Evolutionary conservation across 2,113 vertebrate genomes (phyloP).

Genomic region (Eretmochelys imbricata): DNA sequence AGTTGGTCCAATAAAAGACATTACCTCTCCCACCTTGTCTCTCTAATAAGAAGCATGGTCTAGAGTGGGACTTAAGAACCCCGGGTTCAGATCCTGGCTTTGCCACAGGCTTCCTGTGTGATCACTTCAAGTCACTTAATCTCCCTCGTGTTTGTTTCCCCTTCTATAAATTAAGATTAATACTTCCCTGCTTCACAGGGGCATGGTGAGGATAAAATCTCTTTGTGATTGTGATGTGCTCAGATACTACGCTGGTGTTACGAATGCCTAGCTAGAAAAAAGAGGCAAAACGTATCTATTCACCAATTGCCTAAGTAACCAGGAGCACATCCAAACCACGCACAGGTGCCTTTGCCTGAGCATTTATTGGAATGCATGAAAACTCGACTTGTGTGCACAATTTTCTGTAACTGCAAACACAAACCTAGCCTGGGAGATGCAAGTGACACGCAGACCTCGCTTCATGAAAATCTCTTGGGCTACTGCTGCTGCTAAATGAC

Average conservation of each 20-base stretch:
- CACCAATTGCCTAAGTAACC: fast-evolving
- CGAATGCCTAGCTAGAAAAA: fast-evolving
- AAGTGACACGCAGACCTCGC: fast-evolving
- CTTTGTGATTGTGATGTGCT: fast-evolving
- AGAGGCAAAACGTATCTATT: not conserved
- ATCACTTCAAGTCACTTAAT: not conserved
- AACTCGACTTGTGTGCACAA: not conserved
- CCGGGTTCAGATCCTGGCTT: fast-evolving
- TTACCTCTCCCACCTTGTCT: not conserved
- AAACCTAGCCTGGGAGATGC: fast-evolving
- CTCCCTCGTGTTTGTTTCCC: not conserved
- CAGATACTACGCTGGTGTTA: fast-evolving
- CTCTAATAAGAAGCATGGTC: not conserved
- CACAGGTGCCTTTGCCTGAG: fast-evolving
- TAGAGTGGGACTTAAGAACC: not conserved
- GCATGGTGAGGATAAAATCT: fast-evolving
- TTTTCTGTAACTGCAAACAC: not conserved
- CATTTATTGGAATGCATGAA: fast-evolving
- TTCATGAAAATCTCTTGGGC: not conserved
- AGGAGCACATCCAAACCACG: fast-evolving
- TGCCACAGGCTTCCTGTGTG: not conserved
- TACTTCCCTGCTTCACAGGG: not conserved
- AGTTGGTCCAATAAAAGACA: not conserved
- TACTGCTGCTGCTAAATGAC: not conserved
- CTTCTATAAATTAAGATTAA: not conserved